Evolutionary conservation across 2,797 vertebrate genomes (phyloP).

Genomic region (Heterohyrax brucei): DNA sequence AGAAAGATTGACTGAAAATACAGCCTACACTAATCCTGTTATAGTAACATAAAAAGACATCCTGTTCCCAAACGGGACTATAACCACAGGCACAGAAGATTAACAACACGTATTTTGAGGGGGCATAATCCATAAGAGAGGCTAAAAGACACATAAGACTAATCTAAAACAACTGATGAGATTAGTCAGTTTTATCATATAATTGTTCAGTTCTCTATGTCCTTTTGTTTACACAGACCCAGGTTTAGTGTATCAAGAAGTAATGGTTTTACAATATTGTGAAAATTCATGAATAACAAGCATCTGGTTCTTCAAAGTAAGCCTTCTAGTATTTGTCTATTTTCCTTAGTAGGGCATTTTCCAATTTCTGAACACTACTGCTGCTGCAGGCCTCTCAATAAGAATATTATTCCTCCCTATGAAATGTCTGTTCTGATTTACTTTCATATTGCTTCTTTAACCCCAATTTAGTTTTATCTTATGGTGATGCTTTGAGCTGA

Average conservation of each 20-base stretch:
- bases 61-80: too few relatives aligned
- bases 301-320: conserved; percentile 58
- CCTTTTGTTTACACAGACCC: neutral
- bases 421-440: conserved; percentile 63
- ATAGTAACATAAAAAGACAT: too few relatives aligned
- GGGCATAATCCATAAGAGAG: neutral
- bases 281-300: conserved; percentile 65
- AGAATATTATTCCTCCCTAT: conserved; percentile 66
- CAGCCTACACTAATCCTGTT: too few relatives aligned
- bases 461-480: conserved; percentile 68
- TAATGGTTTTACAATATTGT: conserved; percentile 58
- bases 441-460: conserved; percentile 83
- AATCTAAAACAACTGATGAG: neutral
- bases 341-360: conserved; percentile 72
- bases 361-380: conserved; percentile 70
- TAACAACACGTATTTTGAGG: too few relatives aligned
- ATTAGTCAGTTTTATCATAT: neutral
- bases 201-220: conserved; percentile 16
- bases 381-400: conserved; percentile 47
- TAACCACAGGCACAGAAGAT: too few relatives aligned
- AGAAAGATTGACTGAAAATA: too few relatives aligned
- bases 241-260: neutral
- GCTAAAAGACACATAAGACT: neutral
- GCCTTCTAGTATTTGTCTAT: conserved; percentile 61
- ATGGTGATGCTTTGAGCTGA: conserved; percentile 67